These are phyloP conservation scores for Myotis vivesi DNA, from an alignment of 2,797 vertebrate species.

Conservation along the genomic window DNA sequence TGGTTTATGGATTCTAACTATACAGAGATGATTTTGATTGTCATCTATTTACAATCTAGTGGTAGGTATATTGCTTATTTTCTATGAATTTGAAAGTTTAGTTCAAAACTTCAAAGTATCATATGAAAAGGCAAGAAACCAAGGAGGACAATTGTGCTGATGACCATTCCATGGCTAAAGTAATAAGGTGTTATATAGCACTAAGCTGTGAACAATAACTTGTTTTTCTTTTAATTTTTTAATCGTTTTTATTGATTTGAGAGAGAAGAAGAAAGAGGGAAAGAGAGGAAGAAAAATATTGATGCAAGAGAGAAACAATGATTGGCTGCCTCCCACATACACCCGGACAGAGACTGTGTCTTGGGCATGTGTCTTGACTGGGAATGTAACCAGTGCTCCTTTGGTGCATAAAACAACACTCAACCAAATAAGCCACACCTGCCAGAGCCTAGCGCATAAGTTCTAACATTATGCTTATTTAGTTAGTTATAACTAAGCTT, in stretches of 20 bases:
- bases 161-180: neutral
- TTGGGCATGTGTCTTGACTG: neutral
- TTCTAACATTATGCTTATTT: neutral
- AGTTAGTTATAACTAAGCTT: conserved; percentile 25
- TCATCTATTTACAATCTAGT: neutral
- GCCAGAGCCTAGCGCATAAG: neutral
- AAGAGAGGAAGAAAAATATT: neutral
- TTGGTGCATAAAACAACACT: neutral
- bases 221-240: too few relatives aligned
- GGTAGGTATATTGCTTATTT: conserved; percentile 17
- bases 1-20: conserved; percentile 63
- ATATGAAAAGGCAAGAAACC: conserved; percentile 34
- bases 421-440: neutral
- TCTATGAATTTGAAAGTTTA: conserved; percentile 42
- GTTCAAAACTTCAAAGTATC: conserved; percentile 17
- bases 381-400: neutral
- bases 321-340: neutral
- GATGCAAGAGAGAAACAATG: neutral
- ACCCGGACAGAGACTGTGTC: neutral
- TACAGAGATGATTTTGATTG: conserved; percentile 39
- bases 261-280: neutral
- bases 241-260: neutral
- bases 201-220: neutral
- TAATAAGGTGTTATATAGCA: conserved; percentile 11
- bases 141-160: neutral